phyloP scores from a whole-genome alignment of 2,113 vertebrate genomes.

The Dascyllus trimaculatus region DNA sequence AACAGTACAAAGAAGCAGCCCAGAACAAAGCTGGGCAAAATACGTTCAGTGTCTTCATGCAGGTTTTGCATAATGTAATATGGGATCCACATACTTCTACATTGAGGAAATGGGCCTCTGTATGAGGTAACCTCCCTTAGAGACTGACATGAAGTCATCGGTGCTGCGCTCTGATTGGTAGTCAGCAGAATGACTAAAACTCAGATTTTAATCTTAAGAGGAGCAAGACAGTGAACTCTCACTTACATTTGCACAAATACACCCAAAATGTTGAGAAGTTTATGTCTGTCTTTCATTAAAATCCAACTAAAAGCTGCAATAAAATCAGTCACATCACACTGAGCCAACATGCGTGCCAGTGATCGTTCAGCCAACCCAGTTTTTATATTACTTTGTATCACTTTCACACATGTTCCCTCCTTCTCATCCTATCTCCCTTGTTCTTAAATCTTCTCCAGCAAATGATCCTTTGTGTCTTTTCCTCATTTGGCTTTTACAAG shows the following conservation, averaged over 20 bases:
- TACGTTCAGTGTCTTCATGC: slow-evolving; percentile 3
- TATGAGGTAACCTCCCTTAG: slow-evolving; percentile 71
- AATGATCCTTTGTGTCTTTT: slow-evolving; percentile 9
- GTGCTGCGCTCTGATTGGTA: slow-evolving; percentile 48
- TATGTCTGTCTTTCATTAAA: slow-evolving; percentile 67
- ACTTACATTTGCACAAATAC: slow-evolving; percentile 8
- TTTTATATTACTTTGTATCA: slow-evolving; percentile 16
- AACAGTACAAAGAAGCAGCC: slow-evolving; percentile 6
- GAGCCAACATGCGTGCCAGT: slow-evolving; percentile 36
- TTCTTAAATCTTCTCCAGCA: slow-evolving; percentile 7
- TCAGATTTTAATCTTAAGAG: slow-evolving; percentile 42
- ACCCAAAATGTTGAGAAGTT: slow-evolving; percentile 17
- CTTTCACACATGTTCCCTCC: slow-evolving; percentile 5
- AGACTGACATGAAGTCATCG: slow-evolving; percentile 69
- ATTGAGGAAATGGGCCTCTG: slow-evolving; percentile 63
- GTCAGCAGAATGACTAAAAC: slow-evolving; percentile 30
- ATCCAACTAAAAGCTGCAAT: slow-evolving; percentile 36
- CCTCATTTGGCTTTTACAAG: slow-evolving; percentile 9
- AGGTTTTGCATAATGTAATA: slow-evolving; percentile 51
- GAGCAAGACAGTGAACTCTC: slow-evolving; percentile 1
- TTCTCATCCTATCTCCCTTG: neutral
- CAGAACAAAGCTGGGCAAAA: slow-evolving; percentile 16
- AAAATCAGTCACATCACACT: slow-evolving; percentile 45
- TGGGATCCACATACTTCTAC: slow-evolving; percentile 67
- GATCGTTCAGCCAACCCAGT: slow-evolving; percentile 34